phyloP scores from a whole-genome alignment of 1,140 invertebrate species.

The Macrobrachium nipponense region DNA sequence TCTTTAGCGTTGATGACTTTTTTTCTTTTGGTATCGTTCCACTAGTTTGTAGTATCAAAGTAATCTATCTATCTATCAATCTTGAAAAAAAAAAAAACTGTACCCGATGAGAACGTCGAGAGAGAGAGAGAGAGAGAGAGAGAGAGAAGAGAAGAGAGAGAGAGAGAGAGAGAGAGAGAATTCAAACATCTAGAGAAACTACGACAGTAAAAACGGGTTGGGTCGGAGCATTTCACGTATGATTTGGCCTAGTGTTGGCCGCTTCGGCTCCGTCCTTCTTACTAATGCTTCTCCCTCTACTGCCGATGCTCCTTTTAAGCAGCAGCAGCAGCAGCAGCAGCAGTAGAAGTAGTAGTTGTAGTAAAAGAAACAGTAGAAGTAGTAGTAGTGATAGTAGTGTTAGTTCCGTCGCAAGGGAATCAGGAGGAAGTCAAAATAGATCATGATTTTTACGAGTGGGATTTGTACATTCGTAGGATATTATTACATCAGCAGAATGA shows the following conservation, averaged over 20 bases:
- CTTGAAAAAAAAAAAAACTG: too few relatives aligned
- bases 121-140: neutral
- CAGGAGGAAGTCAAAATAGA: too few relatives aligned
- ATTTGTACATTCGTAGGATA: too few relatives aligned
- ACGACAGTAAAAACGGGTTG: slow-evolving; percentile 1
- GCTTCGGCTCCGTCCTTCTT: neutral
- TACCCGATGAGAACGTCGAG: neutral
- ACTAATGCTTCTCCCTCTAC: neutral
- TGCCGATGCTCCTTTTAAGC: too few relatives aligned
- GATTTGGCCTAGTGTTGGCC: slow-evolving; percentile 33
- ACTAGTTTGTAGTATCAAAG: neutral
- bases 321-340: too few relatives aligned
- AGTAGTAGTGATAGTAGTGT: neutral
- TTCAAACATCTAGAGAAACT: too few relatives aligned
- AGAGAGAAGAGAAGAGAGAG: neutral
- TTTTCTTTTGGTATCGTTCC: neutral
- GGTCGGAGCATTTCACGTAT: slow-evolving; percentile 20
- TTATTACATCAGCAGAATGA: neutral
- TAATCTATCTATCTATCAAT: neutral
- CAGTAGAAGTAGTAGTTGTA: too few relatives aligned
- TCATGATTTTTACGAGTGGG: neutral
- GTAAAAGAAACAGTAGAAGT: too few relatives aligned
- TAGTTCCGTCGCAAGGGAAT: neutral
- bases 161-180: neutral
- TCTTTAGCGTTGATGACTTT: neutral